Conservation (phyloP, 2,113 vertebrate species). For the Hypomesus transpacificus region DNA sequence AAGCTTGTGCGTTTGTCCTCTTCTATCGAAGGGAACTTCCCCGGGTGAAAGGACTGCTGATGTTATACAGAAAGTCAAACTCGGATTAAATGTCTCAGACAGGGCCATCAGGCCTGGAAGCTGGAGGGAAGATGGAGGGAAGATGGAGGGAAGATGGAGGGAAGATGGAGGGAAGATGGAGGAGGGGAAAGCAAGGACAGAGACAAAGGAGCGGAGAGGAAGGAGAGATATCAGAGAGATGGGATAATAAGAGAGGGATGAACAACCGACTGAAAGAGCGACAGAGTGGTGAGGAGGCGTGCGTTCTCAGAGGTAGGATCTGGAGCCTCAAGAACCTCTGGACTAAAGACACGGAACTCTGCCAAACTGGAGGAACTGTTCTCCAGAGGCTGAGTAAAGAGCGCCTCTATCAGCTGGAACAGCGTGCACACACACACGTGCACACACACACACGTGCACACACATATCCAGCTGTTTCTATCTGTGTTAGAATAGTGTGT, state of each 20-base stretch:
- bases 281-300: conserved; percentile 6
- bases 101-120: too few species aligned
- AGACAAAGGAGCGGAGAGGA: conserved; percentile 11
- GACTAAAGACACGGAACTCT: conserved; percentile 49
- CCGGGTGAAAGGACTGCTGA: too few species aligned
- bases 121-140: too few species aligned
- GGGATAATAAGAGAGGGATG: conserved; percentile 50
- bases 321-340: conserved; percentile 40
- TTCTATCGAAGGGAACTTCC: conserved; percentile 7
- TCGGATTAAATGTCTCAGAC: too few species aligned
- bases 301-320: conserved; percentile 56
- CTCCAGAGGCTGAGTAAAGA: conserved; percentile 27
- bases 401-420: conserved; percentile 46
- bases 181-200: background rate
- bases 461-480: too few species aligned
- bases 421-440: conserved; percentile 27
- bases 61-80: too few species aligned
- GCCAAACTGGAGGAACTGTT: conserved; percentile 63
- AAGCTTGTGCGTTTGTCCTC: conserved; percentile 14
- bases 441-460: conserved; percentile 5
- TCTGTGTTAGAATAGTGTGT: conserved; percentile 39
- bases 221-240: conserved; percentile 61
- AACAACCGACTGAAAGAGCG: conserved; percentile 53
- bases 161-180: background rate
- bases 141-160: background rate